phyloP scores from a whole-genome alignment of 2,113 vertebrate species.

The Uria aalge region DNA sequence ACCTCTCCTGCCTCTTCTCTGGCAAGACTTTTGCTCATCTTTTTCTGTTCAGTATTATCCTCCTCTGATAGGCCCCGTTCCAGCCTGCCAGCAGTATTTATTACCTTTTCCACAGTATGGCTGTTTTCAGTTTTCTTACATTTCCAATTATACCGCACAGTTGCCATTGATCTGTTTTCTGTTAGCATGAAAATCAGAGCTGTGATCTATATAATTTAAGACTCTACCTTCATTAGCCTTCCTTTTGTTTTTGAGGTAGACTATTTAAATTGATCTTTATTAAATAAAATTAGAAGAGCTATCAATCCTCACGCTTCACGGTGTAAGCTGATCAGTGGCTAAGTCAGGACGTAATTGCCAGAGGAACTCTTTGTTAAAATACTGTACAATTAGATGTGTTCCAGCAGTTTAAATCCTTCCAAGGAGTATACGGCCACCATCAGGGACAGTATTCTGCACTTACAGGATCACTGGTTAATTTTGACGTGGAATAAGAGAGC shows the following conservation, averaged over 20 bases:
- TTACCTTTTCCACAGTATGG: slow-evolving; percentile 61
- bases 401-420: background rate
- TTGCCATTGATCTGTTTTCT: slow-evolving; percentile 74
- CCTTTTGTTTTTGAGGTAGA: slow-evolving; percentile 71
- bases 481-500: background rate
- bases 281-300: slow-evolving; percentile 68
- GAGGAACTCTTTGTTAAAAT: slow-evolving; percentile 54
- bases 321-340: slow-evolving; percentile 56
- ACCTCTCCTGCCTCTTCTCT: slow-evolving; percentile 18
- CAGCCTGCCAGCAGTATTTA: slow-evolving; percentile 61
- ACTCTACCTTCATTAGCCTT: slow-evolving; percentile 71
- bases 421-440: background rate
- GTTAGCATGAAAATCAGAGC: slow-evolving; percentile 70
- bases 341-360: slow-evolving; percentile 55
- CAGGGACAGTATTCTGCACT: background rate
- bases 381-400: slow-evolving; percentile 7
- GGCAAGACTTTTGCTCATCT: slow-evolving; percentile 30
- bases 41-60: slow-evolving; percentile 23
- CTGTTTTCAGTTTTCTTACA: slow-evolving; percentile 70
- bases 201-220: slow-evolving; percentile 73
- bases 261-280: slow-evolving; percentile 73
- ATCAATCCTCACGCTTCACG: slow-evolving; percentile 60
- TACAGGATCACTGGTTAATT: background rate
- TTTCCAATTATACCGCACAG: slow-evolving; percentile 69
- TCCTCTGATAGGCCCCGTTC: slow-evolving; percentile 5